These are phyloP conservation scores for Coboldia fuscipes DNA, from an alignment of 1,140 invertebrate species.

Conservation along the genomic window DNA sequence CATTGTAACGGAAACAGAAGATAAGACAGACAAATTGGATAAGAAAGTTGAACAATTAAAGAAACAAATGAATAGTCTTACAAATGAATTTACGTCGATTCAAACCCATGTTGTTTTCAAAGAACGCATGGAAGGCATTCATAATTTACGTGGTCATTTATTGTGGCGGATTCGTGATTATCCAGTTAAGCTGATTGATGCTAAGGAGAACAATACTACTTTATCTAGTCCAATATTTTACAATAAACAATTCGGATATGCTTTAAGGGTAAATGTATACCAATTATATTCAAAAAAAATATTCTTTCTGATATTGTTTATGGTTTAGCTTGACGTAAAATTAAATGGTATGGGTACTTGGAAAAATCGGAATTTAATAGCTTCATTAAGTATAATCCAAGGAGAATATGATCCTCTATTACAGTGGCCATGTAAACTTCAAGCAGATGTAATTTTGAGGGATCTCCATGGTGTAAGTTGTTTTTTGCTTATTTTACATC, in stretches of 20 bases:
- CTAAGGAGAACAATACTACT: slow-evolving; percentile 33
- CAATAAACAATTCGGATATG: slow-evolving; percentile 45
- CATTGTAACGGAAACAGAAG: slow-evolving; percentile 19
- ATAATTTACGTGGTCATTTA: slow-evolving; percentile 26
- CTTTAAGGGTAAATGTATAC: slow-evolving; percentile 29
- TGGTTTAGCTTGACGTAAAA: slow-evolving; percentile 33
- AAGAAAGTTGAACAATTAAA: slow-evolving; percentile 9
- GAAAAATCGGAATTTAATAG: slow-evolving; percentile 43
- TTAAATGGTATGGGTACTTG: slow-evolving; percentile 49
- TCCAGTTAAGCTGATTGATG: slow-evolving; percentile 34
- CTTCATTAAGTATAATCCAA: slow-evolving; percentile 35
- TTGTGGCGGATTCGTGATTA: slow-evolving; percentile 46
- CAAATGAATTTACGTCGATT: slow-evolving; percentile 14
- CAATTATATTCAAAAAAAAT: neutral
- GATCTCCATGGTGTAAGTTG: slow-evolving; percentile 27
- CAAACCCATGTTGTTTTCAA: slow-evolving; percentile 17
- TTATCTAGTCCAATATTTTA: slow-evolving; percentile 40
- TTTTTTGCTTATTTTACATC: slow-evolving; percentile 13
- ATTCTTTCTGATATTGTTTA: neutral
- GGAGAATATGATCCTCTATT: slow-evolving; percentile 46
- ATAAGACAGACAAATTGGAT: slow-evolving; percentile 16
- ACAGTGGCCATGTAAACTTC: slow-evolving; percentile 41
- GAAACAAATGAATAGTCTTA: slow-evolving; percentile 10
- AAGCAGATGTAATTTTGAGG: slow-evolving; percentile 32
- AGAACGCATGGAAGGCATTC: slow-evolving; percentile 12